phyloP scores from a whole-genome alignment of 1,140 invertebrate genomes.

The Drosophila sproati region DNA sequence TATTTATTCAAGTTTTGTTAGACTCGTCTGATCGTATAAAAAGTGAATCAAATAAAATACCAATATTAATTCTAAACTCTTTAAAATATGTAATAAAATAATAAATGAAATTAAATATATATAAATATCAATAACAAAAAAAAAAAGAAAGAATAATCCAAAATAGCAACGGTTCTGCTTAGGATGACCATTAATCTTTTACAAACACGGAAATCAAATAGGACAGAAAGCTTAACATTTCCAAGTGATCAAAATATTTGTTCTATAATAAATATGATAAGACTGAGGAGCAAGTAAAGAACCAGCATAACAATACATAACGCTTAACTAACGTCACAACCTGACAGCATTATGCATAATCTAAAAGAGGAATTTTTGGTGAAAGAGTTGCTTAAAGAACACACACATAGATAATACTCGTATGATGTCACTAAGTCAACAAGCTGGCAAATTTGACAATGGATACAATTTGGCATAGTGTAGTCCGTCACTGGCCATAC shows the following conservation, averaged over 20 bases:
- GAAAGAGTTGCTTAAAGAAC: background rate
- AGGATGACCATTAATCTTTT: background rate
- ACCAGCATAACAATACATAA: conserved; percentile 8
- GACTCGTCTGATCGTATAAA: too few species aligned
- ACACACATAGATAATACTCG: background rate
- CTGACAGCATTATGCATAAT: conserved; percentile 15
- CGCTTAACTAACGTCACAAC: background rate
- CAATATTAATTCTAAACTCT: too few species aligned
- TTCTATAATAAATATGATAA: conserved; percentile 9
- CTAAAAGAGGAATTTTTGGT: background rate
- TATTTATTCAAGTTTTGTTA: too few species aligned
- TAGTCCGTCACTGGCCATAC: background rate
- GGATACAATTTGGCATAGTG: conserved; percentile 22
- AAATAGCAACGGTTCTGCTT: too few species aligned
- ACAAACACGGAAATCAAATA: background rate
- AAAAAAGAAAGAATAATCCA: too few species aligned
- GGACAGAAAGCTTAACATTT: background rate
- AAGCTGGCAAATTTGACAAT: conserved; percentile 19
- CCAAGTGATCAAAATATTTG: conserved; percentile 25
- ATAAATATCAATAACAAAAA: too few species aligned
- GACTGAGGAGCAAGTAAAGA: background rate
- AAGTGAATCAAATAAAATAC: too few species aligned
- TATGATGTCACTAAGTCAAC: conserved; percentile 1
- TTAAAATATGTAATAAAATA: too few species aligned
- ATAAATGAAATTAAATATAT: too few species aligned